phyloP scores from a whole-genome alignment of 64 coral and sea anemone genomes.

The Trachythela sp. region DNA sequence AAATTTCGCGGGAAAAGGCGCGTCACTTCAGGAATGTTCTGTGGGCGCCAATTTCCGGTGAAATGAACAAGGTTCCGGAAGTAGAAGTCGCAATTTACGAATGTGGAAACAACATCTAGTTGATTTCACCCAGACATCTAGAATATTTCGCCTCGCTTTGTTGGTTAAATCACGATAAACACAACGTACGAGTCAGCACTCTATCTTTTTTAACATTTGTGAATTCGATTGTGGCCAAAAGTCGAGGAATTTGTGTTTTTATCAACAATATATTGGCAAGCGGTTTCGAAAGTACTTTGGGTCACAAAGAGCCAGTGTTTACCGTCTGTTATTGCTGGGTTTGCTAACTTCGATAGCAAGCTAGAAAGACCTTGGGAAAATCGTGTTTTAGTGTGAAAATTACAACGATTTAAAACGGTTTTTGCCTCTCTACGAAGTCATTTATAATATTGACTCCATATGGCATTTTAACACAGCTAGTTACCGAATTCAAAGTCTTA shows the following conservation, averaged over 20 bases:
- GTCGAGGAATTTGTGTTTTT: not conserved
- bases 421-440: no score
- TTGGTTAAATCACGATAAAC: not conserved
- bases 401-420: no score
- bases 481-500: not conserved
- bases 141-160: not conserved
- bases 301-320: not conserved
- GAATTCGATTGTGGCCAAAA: not conserved
- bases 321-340: not conserved
- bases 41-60: not conserved
- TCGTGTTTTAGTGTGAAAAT: no score
- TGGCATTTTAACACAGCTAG: not conserved
- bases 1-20: conserved; percentile 5
- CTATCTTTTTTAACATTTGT: not conserved
- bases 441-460: not conserved
- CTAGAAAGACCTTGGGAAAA: no score
- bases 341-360: not conserved
- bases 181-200: not conserved
- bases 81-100: not conserved
- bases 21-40: not conserved
- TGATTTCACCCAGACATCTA: not conserved
- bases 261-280: not conserved
- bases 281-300: not conserved
- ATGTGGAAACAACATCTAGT: not conserved
- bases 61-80: not conserved